Evolutionary conservation across 2,888 invertebrate genomes (phyloP).

Genomic region (Boloria selene): DNA sequence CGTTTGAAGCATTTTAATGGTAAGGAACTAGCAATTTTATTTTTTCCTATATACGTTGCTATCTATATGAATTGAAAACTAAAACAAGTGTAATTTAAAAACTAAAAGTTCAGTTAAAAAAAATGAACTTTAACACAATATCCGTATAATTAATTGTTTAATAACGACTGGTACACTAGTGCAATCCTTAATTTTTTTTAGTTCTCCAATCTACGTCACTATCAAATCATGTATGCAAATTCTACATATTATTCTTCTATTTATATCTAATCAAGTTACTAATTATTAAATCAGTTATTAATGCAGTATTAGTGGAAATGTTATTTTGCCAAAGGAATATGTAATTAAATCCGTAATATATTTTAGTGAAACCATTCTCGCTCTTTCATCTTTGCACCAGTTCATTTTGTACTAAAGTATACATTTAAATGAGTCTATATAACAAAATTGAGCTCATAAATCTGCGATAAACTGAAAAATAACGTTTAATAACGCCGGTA

Average conservation of each 20-base stretch:
- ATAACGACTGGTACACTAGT: too few species aligned
- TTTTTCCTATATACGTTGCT: neutral
- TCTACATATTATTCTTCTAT: too few species aligned
- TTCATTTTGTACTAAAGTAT: constrained; percentile 20
- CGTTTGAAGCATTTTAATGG: constrained; percentile 9
- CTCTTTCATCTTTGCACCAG: neutral
- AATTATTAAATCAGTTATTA: too few species aligned
- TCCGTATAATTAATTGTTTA: too few species aligned
- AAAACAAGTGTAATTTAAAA: neutral
- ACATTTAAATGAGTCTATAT: constrained; percentile 14
- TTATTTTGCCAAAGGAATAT: neutral
- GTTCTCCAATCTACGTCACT: too few species aligned
- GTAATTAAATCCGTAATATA: neutral
- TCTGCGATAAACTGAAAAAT: constrained; percentile 21
- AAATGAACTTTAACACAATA: neutral
- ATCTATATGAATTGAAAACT: neutral
- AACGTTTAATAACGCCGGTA: constrained; percentile 19
- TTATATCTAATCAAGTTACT: too few species aligned
- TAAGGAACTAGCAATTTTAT: constrained; percentile 9
- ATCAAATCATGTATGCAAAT: too few species aligned
- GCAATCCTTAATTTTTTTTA: too few species aligned
- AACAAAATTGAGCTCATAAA: constrained; percentile 15
- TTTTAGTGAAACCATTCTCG: neutral
- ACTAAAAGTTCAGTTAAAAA: neutral
- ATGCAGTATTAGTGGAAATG: neutral